phyloP scores from a whole-genome alignment of 2,113 vertebrate species.

The Nannobrachium achirus region DNA sequence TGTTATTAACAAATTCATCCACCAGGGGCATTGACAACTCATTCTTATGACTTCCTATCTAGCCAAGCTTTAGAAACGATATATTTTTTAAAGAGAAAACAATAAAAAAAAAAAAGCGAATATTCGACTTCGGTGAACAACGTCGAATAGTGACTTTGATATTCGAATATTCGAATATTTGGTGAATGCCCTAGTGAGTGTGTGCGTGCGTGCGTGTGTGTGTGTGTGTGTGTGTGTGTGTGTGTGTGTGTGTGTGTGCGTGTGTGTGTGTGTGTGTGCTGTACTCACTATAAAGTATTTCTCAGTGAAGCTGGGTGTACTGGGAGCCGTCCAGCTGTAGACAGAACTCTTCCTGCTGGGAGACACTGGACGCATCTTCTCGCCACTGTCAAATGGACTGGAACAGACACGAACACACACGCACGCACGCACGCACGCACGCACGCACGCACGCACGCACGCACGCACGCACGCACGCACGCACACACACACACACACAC shows the following conservation, averaged over 20 bases:
- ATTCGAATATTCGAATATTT: too few species aligned
- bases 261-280: not conserved
- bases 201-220: not conserved
- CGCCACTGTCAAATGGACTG: slow-evolving; percentile 88
- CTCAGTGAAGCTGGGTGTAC: slow-evolving; percentile 92
- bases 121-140: too few species aligned
- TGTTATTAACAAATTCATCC: too few species aligned
- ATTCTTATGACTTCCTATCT: too few species aligned
- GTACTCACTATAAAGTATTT: slow-evolving; percentile 89
- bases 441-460: not conserved
- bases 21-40: too few species aligned
- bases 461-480: not conserved
- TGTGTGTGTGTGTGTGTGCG: not conserved
- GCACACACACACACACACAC: not conserved
- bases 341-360: slow-evolving; percentile 85
- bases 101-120: too few species aligned
- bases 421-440: slow-evolving; percentile 5
- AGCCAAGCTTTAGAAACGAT: too few species aligned
- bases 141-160: too few species aligned
- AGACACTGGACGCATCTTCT: slow-evolving; percentile 77
- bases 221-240: not conserved
- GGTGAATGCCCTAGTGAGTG: not conserved
- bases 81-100: too few species aligned
- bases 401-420: slow-evolving; percentile 16
- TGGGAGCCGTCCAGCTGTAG: slow-evolving; percentile 91